These are phyloP conservation scores for Deroplatys truncata DNA, from an alignment of 2,888 invertebrate genomes.

Conservation along the genomic window DNA sequence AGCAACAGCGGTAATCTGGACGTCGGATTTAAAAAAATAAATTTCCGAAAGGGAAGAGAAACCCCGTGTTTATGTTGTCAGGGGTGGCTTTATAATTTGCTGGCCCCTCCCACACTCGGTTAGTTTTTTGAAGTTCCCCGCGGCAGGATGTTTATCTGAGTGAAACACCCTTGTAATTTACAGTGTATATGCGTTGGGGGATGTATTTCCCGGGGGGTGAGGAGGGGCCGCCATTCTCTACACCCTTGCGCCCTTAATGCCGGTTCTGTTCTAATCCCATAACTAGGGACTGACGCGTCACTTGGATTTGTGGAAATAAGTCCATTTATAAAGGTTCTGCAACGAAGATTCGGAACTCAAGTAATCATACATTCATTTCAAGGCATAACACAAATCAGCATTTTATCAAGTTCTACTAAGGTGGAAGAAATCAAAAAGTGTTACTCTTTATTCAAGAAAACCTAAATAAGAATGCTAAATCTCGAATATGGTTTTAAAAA, in stretches of 20 bases:
- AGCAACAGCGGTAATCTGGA: neutral
- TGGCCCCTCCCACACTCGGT: neutral
- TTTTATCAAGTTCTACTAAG: no score
- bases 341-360: no score
- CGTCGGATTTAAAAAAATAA: neutral
- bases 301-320: neutral
- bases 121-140: neutral
- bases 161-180: neutral
- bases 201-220: neutral
- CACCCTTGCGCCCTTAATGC: neutral
- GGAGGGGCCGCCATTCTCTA: neutral
- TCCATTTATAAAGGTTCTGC: no score
- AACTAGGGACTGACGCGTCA: neutral
- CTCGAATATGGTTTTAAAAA: no score
- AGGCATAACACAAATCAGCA: no score
- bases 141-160: neutral
- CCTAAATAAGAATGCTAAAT: no score
- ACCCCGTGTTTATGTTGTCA: neutral
- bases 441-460: no score
- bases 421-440: no score
- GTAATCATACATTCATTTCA: no score
- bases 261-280: neutral
- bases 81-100: neutral
- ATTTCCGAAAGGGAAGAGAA: neutral
- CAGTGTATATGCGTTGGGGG: neutral